phyloP scores from a whole-genome alignment of 2,113 vertebrate species.

The Archocentrus centrarchus region DNA sequence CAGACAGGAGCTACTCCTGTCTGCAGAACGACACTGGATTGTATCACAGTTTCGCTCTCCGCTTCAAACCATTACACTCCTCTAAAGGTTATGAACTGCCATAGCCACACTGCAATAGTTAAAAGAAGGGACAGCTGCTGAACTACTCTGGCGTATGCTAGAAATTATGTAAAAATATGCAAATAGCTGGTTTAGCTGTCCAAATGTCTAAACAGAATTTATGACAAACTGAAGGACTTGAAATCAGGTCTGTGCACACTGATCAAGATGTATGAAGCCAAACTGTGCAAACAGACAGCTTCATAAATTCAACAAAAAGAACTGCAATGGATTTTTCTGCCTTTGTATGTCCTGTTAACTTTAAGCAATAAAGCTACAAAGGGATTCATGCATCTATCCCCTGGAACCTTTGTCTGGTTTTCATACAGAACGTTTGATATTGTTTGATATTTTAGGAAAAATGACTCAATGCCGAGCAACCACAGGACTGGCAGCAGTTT shows the following conservation, averaged over 20 bases:
- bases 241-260: conserved; percentile 1
- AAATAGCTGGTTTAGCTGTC: conserved; percentile 7
- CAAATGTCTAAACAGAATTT: background rate
- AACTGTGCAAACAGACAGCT: background rate
- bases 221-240: background rate
- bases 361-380: background rate
- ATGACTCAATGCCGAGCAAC: conserved; percentile 13
- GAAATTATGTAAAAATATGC: conserved; percentile 18
- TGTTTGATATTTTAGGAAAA: background rate
- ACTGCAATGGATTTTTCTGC: background rate
- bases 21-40: too few relatives aligned
- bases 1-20: too few relatives aligned
- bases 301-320: background rate
- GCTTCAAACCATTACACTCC: background rate
- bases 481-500: conserved; percentile 18
- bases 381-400: background rate
- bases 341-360: background rate
- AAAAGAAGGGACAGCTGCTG: background rate
- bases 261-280: background rate
- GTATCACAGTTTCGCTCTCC: background rate
- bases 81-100: background rate
- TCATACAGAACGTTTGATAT: background rate
- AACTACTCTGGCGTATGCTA: background rate
- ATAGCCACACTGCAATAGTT: background rate
- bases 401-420: background rate